These are phyloP conservation scores for Ptycholaimellus sp. DNA, from an alignment of 2,888 invertebrate genomes.

Conservation along the genomic window DNA sequence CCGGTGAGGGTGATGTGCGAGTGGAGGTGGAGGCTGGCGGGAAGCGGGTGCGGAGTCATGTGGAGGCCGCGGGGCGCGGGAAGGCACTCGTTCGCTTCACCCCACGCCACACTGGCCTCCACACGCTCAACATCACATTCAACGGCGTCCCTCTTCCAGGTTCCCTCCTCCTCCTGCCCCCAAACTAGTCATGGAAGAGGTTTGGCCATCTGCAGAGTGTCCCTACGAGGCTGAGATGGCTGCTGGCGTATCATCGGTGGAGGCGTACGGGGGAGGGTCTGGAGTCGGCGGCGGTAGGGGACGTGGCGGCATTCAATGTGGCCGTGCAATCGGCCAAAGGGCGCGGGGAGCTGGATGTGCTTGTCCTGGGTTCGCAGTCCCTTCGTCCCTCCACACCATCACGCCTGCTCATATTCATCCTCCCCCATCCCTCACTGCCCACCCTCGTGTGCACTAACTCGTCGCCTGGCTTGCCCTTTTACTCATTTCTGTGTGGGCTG, in stretches of 20 bases:
- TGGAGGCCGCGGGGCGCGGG: no score
- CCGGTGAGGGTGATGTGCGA: slow-evolving; percentile 57
- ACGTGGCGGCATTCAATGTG: slow-evolving; percentile 23
- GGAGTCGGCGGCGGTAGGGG: slow-evolving; percentile 15
- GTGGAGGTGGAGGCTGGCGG: no score
- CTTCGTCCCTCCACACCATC: no score
- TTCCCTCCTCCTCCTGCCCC: slow-evolving; percentile 10
- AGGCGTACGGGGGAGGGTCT: slow-evolving; percentile 17
- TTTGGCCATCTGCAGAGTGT: slow-evolving; percentile 14
- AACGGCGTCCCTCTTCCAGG: slow-evolving; percentile 48
- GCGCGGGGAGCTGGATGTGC: slow-evolving; percentile 24
- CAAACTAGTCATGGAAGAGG: background rate
- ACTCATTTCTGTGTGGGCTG: no score
- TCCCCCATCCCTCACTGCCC: no score
- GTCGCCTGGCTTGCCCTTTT: no score
- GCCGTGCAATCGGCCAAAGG: slow-evolving; percentile 14
- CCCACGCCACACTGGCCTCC: slow-evolving; percentile 60
- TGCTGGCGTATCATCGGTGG: slow-evolving; percentile 8
- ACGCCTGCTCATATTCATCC: no score
- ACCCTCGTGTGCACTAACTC: no score
- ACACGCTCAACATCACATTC: slow-evolving; percentile 57
- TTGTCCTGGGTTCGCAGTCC: slow-evolving; percentile 21
- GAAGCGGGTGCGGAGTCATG: no score
- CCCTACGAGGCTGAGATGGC: slow-evolving; percentile 21
- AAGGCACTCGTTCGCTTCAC: slow-evolving; percentile 65